phyloP scores from a whole-genome alignment of 2,113 vertebrate genomes.

The Lycaon pictus region DNA sequence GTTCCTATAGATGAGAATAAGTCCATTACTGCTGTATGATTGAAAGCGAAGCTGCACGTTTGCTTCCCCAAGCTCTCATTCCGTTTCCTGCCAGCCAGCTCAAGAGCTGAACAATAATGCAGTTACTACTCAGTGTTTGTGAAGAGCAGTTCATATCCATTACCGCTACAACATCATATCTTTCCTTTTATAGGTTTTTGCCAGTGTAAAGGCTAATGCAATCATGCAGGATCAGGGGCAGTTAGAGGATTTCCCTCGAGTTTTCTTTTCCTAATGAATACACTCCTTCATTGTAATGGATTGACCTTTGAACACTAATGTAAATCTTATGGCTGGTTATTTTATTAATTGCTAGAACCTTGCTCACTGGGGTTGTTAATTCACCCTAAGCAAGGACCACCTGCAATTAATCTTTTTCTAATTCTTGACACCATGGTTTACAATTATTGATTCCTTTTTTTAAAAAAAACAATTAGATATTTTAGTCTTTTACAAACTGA shows the following conservation, averaged over 20 bases:
- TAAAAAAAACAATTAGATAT: conserved; percentile 66
- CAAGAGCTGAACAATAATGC: too few species aligned
- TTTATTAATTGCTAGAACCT: conserved; percentile 76
- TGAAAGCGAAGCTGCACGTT: neutral
- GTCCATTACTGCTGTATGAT: neutral
- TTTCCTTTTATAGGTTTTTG: neutral
- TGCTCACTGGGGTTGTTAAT: conserved; percentile 49
- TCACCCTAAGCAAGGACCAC: conserved; percentile 59
- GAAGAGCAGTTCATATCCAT: too few species aligned
- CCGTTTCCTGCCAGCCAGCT: neutral
- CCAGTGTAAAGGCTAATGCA: neutral
- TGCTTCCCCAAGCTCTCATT: neutral
- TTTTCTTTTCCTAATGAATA: conserved; percentile 34
- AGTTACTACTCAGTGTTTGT: neutral
- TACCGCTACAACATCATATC: accelerated
- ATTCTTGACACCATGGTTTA: conserved; percentile 71
- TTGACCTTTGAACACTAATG: conserved; percentile 56
- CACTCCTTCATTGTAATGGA: conserved; percentile 15
- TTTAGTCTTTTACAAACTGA: conserved; percentile 63
- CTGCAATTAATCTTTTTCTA: conserved; percentile 78
- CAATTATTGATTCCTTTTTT: conserved; percentile 72
- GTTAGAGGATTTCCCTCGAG: neutral
- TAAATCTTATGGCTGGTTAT: conserved; percentile 20
- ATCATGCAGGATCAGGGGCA: neutral
- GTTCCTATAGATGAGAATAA: accelerated